Base-by-base conservation (phyloP, 2,113 vertebrate species). In the Thymallus thymallus region DNA sequence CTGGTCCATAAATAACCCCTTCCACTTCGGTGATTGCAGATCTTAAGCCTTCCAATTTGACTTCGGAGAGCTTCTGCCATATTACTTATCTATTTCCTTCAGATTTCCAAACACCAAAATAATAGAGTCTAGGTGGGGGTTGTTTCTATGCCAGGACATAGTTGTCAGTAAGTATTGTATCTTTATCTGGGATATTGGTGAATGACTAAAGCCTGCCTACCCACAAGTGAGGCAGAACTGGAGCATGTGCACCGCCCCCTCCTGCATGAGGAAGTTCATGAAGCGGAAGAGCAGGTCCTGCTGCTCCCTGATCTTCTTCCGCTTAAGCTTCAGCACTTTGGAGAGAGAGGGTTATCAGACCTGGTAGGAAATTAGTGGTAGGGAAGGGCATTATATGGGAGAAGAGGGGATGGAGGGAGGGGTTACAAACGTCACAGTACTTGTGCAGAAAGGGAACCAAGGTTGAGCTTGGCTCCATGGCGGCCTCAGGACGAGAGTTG, bases 211-310 rank as follows among this genome's bases (percentile, higher is more conserved):
- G 12, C 4, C 51, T 63, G 48, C 95, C 92, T 92, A 97, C 97
- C 97, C 45, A 98, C 96, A 60, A 60, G 96, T 92, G 67, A 99
- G 93, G 87, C 96, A 98, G 90, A 99, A 98, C 77, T 99, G 97
- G 69, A 99, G 91, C 46, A 99, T 96, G 0, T 98, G 96, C 41
- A 99, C 97, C 0, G 96, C 96, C 56, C 96, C 96, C 87, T 98
- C 96, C 87, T 97, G 95, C 82, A 97, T 98, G 80, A 99, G 87
- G 85, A 98, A 99, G 86, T 98, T 99, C 97, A 99, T 99, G 82
- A 98, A 99, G n/a, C 96, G 94, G 87, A 99, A 99, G 51, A 99
- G 94, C 84, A 99, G 94, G 79, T 98, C 97, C 84, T 99, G 97
- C 66, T 98, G 95, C 80, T 95, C 94, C 80, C 95, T 91, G 85